Percentiles rank a stretch among this genome's conserved stretches.
Conservation (phyloP, 2,888 invertebrate genomes). For the Gari tellinella region DNA sequence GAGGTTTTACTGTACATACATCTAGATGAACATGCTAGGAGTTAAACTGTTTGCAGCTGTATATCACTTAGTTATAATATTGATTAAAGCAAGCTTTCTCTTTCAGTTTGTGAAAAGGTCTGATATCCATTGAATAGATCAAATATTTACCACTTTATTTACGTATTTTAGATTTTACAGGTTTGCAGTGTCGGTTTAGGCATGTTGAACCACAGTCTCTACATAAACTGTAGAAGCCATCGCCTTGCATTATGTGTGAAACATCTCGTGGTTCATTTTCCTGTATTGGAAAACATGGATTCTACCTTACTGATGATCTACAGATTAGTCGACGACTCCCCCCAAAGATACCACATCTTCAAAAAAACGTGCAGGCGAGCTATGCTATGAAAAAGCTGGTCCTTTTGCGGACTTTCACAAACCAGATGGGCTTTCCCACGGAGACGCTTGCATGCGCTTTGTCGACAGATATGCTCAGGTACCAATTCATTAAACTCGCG, state of each 20-base stretch:
- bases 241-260: constrained; percentile 19
- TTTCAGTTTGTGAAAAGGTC: too few species aligned
- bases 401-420: constrained; percentile 9
- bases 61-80: too few species aligned
- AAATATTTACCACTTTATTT: too few species aligned
- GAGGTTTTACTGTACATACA: too few species aligned
- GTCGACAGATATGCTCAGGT: constrained; percentile 8
- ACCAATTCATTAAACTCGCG: too few species aligned
- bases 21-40: too few species aligned
- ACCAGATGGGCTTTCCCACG: constrained; percentile 26
- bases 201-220: constrained; percentile 15
- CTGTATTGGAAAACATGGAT: constrained; percentile 12
- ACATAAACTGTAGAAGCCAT: constrained; percentile 28
- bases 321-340: constrained; percentile 26
- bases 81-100: too few species aligned
- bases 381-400: constrained; percentile 11
- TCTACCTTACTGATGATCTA: background rate
- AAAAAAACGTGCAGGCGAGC: constrained; percentile 5
- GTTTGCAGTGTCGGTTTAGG: constrained; percentile 21
- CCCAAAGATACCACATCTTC: constrained; percentile 19
- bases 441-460: constrained; percentile 12
- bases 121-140: too few species aligned
- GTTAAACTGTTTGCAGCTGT: too few species aligned
- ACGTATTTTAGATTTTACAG: too few species aligned
- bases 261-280: constrained; percentile 16